Evolutionary conservation across 2,113 vertebrate genomes (phyloP).

Genomic region (Callopanchax toddi): DNA sequence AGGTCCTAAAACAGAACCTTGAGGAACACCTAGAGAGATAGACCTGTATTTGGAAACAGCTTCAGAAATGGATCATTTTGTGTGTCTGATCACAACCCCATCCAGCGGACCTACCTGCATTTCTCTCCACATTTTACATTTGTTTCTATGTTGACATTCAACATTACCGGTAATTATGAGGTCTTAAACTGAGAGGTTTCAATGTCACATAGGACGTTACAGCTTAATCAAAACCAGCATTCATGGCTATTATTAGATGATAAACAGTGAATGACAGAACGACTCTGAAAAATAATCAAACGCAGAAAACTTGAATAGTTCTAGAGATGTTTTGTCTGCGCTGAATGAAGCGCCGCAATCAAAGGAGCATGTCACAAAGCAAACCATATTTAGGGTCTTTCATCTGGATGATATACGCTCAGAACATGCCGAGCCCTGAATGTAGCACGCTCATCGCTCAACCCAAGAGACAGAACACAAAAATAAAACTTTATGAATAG

Average conservation of each 20-base stretch:
- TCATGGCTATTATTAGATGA: neutral
- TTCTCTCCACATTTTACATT: too few species aligned
- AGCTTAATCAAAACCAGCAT: neutral
- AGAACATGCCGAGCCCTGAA: constrained; percentile 3
- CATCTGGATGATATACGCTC: neutral
- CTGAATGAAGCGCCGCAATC: neutral
- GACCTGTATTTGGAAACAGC: too few species aligned
- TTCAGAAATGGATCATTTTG: too few species aligned
- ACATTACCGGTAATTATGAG: too few species aligned
- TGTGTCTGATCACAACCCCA: too few species aligned
- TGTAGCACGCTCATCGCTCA: constrained; percentile 8
- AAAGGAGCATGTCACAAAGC: neutral
- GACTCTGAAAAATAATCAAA: neutral
- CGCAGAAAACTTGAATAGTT: neutral
- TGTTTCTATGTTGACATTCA: too few species aligned
- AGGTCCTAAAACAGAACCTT: too few species aligned
- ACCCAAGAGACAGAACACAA: constrained; percentile 2
- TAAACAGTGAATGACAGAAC: neutral
- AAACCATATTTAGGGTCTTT: neutral
- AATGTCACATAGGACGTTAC: neutral
- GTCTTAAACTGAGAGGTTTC: neutral
- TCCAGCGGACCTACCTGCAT: too few species aligned
- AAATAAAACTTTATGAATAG: constrained; percentile 11
- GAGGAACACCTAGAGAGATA: too few species aligned
- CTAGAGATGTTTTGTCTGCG: neutral